Evolutionary conservation across 2,888 invertebrate genomes (phyloP), one percentile per base, ranked within the genome.

Genomic region (Tetrapedia diversipes): DNA sequence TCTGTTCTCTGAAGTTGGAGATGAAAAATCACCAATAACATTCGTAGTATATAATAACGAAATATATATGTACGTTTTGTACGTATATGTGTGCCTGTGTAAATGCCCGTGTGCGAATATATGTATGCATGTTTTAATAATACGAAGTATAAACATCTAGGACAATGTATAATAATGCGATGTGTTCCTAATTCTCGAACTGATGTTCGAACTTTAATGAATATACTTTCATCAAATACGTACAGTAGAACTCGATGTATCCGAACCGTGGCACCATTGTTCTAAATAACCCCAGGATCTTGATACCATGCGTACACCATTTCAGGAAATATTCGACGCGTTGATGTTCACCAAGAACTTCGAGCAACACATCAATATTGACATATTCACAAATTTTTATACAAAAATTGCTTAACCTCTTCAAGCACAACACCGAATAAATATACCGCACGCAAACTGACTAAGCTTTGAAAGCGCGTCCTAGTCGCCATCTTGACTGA

Each of bases 171-270:
- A 43, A 75, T 61, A 69, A 71, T 54, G 61, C 61, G 66, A 41
- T 59, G 29, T 54, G 32, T 43, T 41, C 59, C 66, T 82, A 82
- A 82, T 71, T 60, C 49, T 51, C 75, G 69, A 75, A 76, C 51
- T 24, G 47, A 54, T 65, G 65, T 63, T 74, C 73, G 74, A 57
- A 80, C 77, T 77, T 74, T 75, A 73, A 65, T 54, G 47, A 41
- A 61, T 75, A 70, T 80, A 77, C 78, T 82, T 82, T 82, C 77
- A 79, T 81, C 66, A 51, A 66, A 67, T 71, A 47, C 71, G 65
- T 65, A 69, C 69, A n/a, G 57, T 69, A 75, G 75, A 69, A 69
- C 74, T 77, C 67, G 57, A 74, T 67, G 45, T 66, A 72, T 66
- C 56, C 60, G 73, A 76, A 76, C 75, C 73, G 56, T 56, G 19